Evolutionary conservation across 2,888 invertebrate genomes (phyloP).

Genomic region (Leptarthrus brevirostris): DNA sequence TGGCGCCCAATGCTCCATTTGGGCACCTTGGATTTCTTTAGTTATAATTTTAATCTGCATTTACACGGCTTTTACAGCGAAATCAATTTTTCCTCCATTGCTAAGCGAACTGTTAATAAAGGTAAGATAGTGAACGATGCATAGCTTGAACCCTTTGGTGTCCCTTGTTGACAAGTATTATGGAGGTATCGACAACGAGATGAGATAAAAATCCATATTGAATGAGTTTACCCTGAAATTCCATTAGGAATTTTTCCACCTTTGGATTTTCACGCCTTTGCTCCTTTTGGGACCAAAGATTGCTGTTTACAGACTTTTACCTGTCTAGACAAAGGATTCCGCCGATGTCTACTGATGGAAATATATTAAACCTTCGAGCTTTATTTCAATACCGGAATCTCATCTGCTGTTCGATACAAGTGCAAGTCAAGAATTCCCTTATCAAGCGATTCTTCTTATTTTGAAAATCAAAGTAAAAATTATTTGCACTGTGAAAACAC

Average conservation of each 20-base stretch:
- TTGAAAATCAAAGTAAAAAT: too few species aligned
- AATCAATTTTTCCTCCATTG: background rate
- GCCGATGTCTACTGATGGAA: too few species aligned
- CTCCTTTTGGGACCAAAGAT: background rate
- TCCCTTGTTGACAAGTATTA: constrained; percentile 1
- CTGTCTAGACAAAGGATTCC: constrained; percentile 53
- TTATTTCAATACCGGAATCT: too few species aligned
- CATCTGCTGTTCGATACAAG: too few species aligned
- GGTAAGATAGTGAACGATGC: background rate
- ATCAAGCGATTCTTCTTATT: too few species aligned
- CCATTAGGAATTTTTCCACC: constrained; percentile 8
- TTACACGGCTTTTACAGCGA: background rate
- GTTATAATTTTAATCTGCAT: background rate
- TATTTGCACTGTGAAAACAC: too few species aligned
- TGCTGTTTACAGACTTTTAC: constrained; percentile 51
- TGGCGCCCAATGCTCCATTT: constrained; percentile 10
- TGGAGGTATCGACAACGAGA: constrained; percentile 8
- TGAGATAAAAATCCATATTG: constrained; percentile 26
- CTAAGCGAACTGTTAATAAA: background rate
- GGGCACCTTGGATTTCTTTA: background rate
- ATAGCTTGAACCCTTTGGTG: background rate
- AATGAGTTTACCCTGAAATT: constrained; percentile 23
- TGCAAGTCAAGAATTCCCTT: too few species aligned
- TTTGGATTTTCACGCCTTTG: constrained; percentile 1
- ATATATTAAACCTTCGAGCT: too few species aligned